phyloP scores from a whole-genome alignment of 2,888 invertebrate species.

The Drosophila anomelani region DNA sequence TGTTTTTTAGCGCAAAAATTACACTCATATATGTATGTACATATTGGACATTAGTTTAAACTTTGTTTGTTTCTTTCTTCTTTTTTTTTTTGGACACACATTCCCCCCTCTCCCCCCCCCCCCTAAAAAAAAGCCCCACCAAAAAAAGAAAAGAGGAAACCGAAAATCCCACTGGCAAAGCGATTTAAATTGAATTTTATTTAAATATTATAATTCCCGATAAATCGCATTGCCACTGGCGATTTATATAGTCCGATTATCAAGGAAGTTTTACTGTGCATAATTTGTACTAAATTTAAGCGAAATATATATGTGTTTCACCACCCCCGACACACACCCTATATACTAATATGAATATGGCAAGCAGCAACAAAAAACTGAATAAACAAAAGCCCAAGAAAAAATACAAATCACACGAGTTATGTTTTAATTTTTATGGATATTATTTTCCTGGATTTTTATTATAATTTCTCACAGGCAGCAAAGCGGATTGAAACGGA shows the following conservation, averaged over 20 bases:
- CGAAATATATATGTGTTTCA: slow-evolving; percentile 55
- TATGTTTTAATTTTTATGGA: slow-evolving; percentile 18
- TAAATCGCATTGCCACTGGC: slow-evolving; percentile 17
- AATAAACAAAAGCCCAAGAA: slow-evolving; percentile 55
- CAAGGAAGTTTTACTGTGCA: slow-evolving; percentile 73
- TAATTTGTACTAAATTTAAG: slow-evolving; percentile 58
- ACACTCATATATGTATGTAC: background rate
- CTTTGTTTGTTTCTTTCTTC: slow-evolving; percentile 32
- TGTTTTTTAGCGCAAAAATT: slow-evolving; percentile 72
- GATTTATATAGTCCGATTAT: slow-evolving; percentile 20
- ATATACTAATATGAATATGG: slow-evolving; percentile 55
- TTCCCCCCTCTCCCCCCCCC: background rate
- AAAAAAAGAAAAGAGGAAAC: slow-evolving; percentile 37
- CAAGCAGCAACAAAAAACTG: slow-evolving; percentile 57
- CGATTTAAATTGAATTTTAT: slow-evolving; percentile 20
- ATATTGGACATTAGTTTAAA: slow-evolving; percentile 46
- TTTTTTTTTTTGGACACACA: slow-evolving; percentile 27
- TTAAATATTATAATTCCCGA: slow-evolving; percentile 8
- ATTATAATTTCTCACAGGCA: background rate
- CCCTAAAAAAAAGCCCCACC: slow-evolving; percentile 2
- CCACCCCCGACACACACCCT: slow-evolving; percentile 40
- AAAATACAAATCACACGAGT: slow-evolving; percentile 48
- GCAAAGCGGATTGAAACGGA: slow-evolving; percentile 18
- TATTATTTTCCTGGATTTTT: background rate
- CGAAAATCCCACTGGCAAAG: slow-evolving; percentile 55